Conservation (phyloP, 2,113 vertebrate species). For the Grus americana region DNA sequence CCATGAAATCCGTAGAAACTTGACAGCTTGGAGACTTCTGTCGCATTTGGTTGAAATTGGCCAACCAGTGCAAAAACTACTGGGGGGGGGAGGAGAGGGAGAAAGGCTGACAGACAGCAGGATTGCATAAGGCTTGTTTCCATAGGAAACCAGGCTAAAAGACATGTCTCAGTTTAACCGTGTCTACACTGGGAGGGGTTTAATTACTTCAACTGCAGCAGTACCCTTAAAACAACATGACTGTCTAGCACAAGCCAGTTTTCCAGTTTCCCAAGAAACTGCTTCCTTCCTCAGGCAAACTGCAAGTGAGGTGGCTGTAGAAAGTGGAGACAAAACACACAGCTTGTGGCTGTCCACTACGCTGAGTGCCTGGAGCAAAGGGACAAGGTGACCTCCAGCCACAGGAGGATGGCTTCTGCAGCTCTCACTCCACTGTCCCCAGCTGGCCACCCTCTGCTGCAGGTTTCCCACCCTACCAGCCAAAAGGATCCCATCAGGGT, state of each 20-base stretch:
- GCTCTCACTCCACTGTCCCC: neutral
- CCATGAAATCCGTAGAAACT: neutral
- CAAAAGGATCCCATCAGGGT: neutral
- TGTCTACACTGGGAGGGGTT: constrained; percentile 34
- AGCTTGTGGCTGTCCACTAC: neutral
- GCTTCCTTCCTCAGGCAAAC: constrained; percentile 3
- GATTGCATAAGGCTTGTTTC: constrained; percentile 52
- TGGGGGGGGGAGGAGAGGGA: neutral
- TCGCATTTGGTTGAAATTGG: neutral
- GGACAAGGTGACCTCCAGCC: neutral
- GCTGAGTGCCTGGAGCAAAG: neutral
- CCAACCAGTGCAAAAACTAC: constrained; percentile 10
- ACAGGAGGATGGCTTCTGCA: neutral
- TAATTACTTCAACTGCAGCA: constrained; percentile 39
- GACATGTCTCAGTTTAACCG: constrained; percentile 26
- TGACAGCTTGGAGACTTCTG: constrained; percentile 24
- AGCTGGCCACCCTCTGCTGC: neutral
- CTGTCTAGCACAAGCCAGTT: neutral
- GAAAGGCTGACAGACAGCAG: constrained; percentile 40
- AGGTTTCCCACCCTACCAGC: neutral
- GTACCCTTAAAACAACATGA: neutral
- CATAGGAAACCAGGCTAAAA: constrained; percentile 65
- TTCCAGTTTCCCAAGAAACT: constrained; percentile 24
- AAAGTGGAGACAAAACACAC: rapidly evolving
- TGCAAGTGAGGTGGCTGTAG: neutral